Evolutionary conservation across 1,140 invertebrate genomes (phyloP), one percentile per base, ranked within the genome.

Genomic region (Triops longicaudatus): DNA sequence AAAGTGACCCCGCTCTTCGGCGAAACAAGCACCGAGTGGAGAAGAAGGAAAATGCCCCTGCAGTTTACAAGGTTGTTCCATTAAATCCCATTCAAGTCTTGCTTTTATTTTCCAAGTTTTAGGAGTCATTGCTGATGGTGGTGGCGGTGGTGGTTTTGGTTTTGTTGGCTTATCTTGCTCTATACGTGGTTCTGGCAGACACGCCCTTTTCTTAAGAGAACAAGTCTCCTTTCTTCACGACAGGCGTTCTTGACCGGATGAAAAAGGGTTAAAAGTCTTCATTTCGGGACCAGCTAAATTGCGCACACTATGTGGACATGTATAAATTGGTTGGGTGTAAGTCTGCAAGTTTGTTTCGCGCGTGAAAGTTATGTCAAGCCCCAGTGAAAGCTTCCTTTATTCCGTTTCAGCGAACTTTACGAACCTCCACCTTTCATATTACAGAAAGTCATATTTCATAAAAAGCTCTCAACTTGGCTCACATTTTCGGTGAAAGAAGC

Each of bases 101-200:
- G 11, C 75, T 44, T 78, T 17, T 28, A 22, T n/a, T 73, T 17
- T 43, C 63, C 28, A 37, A 44, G 17, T 76, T 76, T 26, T 74
- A 79, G 79, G 79, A 79, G 14, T 73, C 76, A 7, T 28, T 37
- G 14, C 37, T 78, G 44, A 79, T 79, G 79, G 72, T 78, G 10
- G 77, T 42, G 17, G 77, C 75, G n/a, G n/a, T 79, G 17, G 11
- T 78, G 4, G 11, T 78, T 26, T 26, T 79, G 7, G 73, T 75
- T 4, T 27, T 78, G 31, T 76, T 73, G n/a, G 71, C 78, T 26
- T 79, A 79, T 31, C 22, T 73, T 31, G 17, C 76, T 71, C 73
- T 79, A 3, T 78, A 79, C 72, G 44, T 41, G 17, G 27, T 78
- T 22, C 26, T 79, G 43, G 44, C 74, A 28, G 44, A 63, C 1